Conservation (phyloP, 2,797 vertebrate genomes). For the Pelodytes ibericus region DNA sequence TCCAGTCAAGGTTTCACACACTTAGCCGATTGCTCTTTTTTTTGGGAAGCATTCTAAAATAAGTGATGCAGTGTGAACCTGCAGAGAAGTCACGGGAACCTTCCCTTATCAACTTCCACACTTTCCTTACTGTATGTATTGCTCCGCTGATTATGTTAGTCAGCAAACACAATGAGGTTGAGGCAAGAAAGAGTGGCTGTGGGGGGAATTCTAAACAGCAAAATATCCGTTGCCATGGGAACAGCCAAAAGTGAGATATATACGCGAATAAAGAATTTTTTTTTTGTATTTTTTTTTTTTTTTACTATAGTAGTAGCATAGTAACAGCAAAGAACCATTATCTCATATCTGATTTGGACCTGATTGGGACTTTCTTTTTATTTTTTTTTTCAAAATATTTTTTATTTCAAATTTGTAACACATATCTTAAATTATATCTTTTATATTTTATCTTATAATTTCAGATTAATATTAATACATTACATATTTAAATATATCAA, state of each 20-base stretch:
- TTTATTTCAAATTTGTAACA: too few species aligned
- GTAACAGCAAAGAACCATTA: too few species aligned
- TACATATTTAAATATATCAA: too few species aligned
- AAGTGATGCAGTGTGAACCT: slow-evolving; percentile 2
- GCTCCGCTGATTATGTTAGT: slow-evolving; percentile 42
- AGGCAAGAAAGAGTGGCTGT: slow-evolving; percentile 5
- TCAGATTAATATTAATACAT: too few species aligned
- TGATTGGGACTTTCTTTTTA: too few species aligned
- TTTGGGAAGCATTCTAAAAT: not conserved
- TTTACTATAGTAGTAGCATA: too few species aligned
- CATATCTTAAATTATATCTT: too few species aligned
- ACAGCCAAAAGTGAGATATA: slow-evolving; percentile 28
- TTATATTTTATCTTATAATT: too few species aligned
- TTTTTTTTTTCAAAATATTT: too few species aligned
- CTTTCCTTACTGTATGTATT: slow-evolving; percentile 13
- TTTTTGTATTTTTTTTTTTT: not conserved
- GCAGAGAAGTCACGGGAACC: slow-evolving; percentile 1
- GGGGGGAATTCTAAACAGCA: slow-evolving; percentile 30
- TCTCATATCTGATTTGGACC: too few species aligned
- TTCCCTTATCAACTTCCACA: slow-evolving; percentile 28
- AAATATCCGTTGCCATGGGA: slow-evolving; percentile 38
- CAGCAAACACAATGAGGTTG: slow-evolving; percentile 46
- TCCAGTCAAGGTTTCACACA: not conserved
- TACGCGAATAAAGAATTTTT: slow-evolving; percentile 18
- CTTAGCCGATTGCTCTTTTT: not conserved